These are phyloP conservation scores for Camarhynchus parvulus DNA, from an alignment of 2,113 vertebrate genomes.

Conservation along the genomic window DNA sequence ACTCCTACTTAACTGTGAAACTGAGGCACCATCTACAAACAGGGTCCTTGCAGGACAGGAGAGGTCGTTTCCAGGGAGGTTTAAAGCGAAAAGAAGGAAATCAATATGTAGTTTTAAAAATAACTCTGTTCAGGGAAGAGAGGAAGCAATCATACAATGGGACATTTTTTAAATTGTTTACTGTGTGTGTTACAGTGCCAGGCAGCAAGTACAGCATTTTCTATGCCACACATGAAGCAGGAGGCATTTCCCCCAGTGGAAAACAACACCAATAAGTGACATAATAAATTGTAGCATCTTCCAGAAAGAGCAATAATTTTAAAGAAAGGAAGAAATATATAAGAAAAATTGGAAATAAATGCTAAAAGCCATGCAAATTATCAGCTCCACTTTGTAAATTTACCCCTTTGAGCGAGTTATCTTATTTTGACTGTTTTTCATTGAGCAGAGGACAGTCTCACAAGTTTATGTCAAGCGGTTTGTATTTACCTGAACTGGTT, in stretches of 20 bases:
- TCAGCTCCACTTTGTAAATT: neutral
- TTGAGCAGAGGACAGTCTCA: neutral
- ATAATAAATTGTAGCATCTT: neutral
- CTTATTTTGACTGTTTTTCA: neutral
- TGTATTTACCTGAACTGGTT: neutral
- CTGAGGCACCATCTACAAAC: neutral
- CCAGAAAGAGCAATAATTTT: neutral
- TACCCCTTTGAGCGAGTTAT: neutral
- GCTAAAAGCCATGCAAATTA: neutral
- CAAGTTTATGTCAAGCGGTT: neutral
- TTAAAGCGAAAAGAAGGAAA: constrained; percentile 13
- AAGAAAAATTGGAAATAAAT: neutral
- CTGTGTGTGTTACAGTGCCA: neutral
- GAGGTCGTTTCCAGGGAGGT: neutral
- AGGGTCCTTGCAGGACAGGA: neutral
- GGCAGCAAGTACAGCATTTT: neutral
- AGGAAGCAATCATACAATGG: neutral
- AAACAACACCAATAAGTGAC: neutral
- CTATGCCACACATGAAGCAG: neutral
- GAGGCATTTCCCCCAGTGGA: neutral
- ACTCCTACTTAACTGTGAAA: neutral
- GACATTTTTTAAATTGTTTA: neutral
- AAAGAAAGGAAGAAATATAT: neutral
- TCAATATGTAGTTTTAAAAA: constrained; percentile 24
- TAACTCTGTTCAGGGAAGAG: neutral